A percentile compares a stretch with the other conserved stretches of the same genome.
phyloP scores from a whole-genome alignment of 2,888 invertebrate genomes.

The Drosophila mulleri region DNA sequence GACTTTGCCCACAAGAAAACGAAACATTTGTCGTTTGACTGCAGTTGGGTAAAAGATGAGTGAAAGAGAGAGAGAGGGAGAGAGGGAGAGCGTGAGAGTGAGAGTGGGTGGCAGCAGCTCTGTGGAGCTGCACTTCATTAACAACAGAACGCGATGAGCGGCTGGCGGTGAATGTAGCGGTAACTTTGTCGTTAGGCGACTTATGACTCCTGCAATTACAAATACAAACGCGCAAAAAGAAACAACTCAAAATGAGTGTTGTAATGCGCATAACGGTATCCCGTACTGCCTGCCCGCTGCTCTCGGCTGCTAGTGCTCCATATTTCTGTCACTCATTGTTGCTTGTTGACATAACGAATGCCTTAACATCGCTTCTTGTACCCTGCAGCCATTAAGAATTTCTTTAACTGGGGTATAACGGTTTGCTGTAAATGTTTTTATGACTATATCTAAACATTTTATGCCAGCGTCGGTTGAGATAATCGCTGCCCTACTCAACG shows the following conservation, averaged over 20 bases:
- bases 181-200: slow-evolving; percentile 63
- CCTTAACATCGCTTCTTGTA: slow-evolving; percentile 63
- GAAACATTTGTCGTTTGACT: slow-evolving; percentile 68
- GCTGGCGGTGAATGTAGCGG: slow-evolving; percentile 23
- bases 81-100: slow-evolving; percentile 1
- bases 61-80: not conserved
- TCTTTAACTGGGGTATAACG: not conserved
- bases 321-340: slow-evolving; percentile 52
- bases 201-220: slow-evolving; percentile 73
- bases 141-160: slow-evolving; percentile 18
- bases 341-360: slow-evolving; percentile 80
- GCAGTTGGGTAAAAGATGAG: slow-evolving; percentile 36
- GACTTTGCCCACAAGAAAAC: slow-evolving; percentile 39
- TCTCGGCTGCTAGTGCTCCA: slow-evolving; percentile 2
- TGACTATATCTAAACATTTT: not conserved
- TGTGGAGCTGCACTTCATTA: slow-evolving; percentile 70
- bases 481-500: not conserved
- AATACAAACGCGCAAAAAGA: slow-evolving; percentile 50
- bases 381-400: not conserved
- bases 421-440: not conserved
- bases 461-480: not conserved
- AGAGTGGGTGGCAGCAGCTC: slow-evolving; percentile 9
- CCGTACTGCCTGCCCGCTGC: slow-evolving; percentile 9
- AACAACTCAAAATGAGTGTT: slow-evolving; percentile 65
- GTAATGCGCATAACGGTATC: slow-evolving; percentile 70